Conservation (phyloP, 2,888 invertebrate genomes). For the Mellilla xanthometata region DNA sequence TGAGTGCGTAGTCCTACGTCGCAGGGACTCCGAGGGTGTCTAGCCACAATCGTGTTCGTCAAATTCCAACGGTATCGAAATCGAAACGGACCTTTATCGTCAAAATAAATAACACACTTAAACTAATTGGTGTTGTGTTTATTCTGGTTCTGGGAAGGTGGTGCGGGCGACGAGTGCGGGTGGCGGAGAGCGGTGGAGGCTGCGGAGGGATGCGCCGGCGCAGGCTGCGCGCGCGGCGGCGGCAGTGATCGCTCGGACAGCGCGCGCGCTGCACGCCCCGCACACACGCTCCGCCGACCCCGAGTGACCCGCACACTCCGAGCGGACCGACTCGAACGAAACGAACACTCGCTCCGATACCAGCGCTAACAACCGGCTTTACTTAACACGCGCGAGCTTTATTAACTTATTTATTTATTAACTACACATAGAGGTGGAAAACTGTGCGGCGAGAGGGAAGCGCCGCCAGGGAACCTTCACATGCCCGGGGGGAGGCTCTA, state of each 20-base stretch:
- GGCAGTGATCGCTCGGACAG: slow-evolving; percentile 70
- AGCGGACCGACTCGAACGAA: slow-evolving; percentile 68
- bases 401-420: slow-evolving; percentile 34
- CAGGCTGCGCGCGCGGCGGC: slow-evolving; percentile 21
- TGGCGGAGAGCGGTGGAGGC: slow-evolving; percentile 48
- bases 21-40: background rate
- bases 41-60: background rate
- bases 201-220: slow-evolving; percentile 34
- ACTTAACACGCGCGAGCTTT: slow-evolving; percentile 61
- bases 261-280: slow-evolving; percentile 52
- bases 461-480: slow-evolving; percentile 27
- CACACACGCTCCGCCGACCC: slow-evolving; percentile 52
- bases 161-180: slow-evolving; percentile 45
- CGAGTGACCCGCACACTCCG: slow-evolving; percentile 72
- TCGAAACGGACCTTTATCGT: slow-evolving; percentile 31
- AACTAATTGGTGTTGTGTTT: slow-evolving; percentile 52
- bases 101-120: slow-evolving; percentile 56
- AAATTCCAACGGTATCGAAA: slow-evolving; percentile 13
- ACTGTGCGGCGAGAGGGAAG: slow-evolving; percentile 48
- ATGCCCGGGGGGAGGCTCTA: slow-evolving; percentile 48
- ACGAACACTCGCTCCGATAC: slow-evolving; percentile 58
- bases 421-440: slow-evolving; percentile 63
- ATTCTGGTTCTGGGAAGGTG: slow-evolving; percentile 43
- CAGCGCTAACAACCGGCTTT: slow-evolving; percentile 56
- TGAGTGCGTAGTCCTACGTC: background rate